Evolutionary conservation across 2,113 vertebrate genomes (phyloP), one percentile per base, ranked within the genome.

Genomic region (Cyprinodon variegatus): DNA sequence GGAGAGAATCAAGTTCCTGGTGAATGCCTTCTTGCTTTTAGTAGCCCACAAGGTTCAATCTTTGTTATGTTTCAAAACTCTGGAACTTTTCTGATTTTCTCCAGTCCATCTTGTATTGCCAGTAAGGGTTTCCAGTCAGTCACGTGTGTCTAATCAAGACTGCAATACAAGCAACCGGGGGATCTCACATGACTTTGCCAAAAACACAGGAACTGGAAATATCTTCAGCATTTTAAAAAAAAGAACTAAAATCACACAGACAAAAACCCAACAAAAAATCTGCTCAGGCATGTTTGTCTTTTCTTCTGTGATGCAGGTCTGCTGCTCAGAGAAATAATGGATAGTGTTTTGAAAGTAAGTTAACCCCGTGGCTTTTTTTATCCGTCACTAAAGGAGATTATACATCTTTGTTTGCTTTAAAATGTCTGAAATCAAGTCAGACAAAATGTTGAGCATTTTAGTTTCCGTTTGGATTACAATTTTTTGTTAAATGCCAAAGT

Each of bases 101-200:
- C 83, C 77, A 82, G 70, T 78, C 13, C 7, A 85, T 88, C 87
- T 72, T 36, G 66, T 72, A 1, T 70, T 86, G 74, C 76, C 82
- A 87, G 77, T 75, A 62, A 76, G 79, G 70, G 73, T 78, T 85
- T 84, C 77, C 70, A 84, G 87, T 88, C 77, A 84, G 84, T 93
- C 91, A 91, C 84, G 89, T 92, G 92, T 87, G 77, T 78, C 83
- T 85, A 90, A 93, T 93, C 87, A 90, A 91, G 88, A 60, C 64
- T 68, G 83, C 83, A 86, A 86, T 91, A 87, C 91, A 93, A 86
- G 81, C 81, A 78, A 84, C 88, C 72, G 82, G 70, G 79, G 38
- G 67, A 79, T 74, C 86, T 90, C 90, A 91, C 89, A 87, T 93
- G 84, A 89, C 86, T 82, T 61, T 64, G 83, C 69, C 79, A 84